Conservation (phyloP, 2,888 invertebrate species). For the Iselma pallidipennis region DNA sequence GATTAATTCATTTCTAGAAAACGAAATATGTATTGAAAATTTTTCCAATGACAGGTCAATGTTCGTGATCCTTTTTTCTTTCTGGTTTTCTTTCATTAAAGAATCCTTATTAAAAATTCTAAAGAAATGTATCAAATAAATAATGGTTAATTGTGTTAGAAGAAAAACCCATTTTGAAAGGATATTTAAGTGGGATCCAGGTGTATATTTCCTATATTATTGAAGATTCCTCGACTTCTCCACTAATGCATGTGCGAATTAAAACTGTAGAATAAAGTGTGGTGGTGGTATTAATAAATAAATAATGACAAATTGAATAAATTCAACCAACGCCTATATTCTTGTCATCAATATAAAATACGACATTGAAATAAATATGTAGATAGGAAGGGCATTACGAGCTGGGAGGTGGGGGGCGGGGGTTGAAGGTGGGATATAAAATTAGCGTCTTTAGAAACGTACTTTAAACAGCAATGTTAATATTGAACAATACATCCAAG, state of each 20-base stretch:
- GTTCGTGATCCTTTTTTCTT: background rate
- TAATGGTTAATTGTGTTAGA: background rate
- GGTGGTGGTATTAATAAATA: slow-evolving; percentile 10
- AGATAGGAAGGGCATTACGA: no score
- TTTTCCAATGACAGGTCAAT: background rate
- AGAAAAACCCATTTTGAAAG: background rate
- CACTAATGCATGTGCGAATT: slow-evolving; percentile 21
- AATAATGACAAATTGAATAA: slow-evolving; percentile 13
- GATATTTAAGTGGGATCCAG: background rate
- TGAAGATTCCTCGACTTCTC: background rate
- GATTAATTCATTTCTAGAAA: background rate
- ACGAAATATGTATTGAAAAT: background rate
- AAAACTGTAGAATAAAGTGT: slow-evolving; percentile 13
- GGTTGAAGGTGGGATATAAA: slow-evolving; percentile 37
- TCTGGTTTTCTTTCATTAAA: background rate
- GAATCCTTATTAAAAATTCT: background rate
- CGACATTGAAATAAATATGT: background rate
- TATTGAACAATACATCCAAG: slow-evolving; percentile 52
- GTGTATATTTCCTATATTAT: background rate
- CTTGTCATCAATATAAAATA: background rate
- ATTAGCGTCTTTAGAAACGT: slow-evolving; percentile 44
- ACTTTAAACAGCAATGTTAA: slow-evolving; percentile 51
- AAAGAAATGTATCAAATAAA: background rate
- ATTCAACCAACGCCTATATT: slow-evolving; percentile 1
- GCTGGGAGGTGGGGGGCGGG: no score